Conservation (phyloP, 2,113 vertebrate genomes). For the Platysteira castanea region DNA sequence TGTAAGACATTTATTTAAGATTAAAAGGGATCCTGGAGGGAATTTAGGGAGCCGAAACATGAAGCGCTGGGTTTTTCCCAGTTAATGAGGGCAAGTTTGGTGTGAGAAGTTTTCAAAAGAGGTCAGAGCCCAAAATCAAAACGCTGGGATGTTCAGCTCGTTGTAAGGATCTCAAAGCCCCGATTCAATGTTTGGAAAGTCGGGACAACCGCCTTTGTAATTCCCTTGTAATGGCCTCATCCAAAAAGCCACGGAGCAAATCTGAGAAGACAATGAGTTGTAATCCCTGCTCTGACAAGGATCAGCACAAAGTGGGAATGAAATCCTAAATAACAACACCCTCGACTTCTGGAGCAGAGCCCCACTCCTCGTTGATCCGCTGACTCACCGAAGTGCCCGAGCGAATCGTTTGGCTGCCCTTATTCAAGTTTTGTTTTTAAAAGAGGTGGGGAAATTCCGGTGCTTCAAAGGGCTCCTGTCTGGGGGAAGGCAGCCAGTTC, state of each 20-base stretch:
- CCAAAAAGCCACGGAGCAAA: neutral
- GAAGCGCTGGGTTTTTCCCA: accelerated
- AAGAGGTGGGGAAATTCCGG: accelerated
- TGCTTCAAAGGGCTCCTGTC: accelerated
- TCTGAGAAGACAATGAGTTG: neutral
- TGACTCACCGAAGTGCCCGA: neutral
- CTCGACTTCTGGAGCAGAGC: neutral
- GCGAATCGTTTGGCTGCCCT: neutral
- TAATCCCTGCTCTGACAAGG: neutral
- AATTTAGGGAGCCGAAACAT: neutral
- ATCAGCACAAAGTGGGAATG: neutral
- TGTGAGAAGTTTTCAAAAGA: neutral
- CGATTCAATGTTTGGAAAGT: neutral
- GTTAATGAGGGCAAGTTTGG: neutral
- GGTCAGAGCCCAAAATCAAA: neutral
- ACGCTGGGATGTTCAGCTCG: accelerated
- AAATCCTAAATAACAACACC: neutral
- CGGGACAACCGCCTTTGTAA: neutral
- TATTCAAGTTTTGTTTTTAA: neutral
- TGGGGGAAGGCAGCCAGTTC: neutral
- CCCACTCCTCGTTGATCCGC: neutral
- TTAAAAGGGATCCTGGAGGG: neutral
- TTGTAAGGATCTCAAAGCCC: neutral
- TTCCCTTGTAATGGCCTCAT: neutral
- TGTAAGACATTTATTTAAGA: neutral